phyloP scores from a whole-genome alignment of 2,797 vertebrate genomes.

The Hipposideros larvatus region DNA sequence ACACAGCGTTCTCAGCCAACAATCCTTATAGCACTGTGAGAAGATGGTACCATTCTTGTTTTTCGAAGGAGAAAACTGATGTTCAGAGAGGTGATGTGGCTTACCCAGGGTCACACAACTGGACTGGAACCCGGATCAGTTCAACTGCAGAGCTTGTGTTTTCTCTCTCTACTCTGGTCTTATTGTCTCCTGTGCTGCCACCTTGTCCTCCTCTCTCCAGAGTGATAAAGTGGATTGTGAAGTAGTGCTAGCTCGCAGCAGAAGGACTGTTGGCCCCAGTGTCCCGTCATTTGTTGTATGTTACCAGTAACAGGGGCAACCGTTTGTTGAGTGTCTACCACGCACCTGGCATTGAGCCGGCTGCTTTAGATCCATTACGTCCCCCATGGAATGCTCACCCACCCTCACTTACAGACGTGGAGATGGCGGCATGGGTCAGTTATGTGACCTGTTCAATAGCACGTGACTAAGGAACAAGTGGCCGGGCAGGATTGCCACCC shows the following conservation, averaged over 20 bases:
- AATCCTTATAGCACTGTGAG: background rate
- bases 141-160: background rate
- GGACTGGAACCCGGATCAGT: background rate
- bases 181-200: background rate
- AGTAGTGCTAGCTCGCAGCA: background rate
- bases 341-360: background rate
- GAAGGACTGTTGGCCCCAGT: fast-evolving
- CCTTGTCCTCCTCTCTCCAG: background rate
- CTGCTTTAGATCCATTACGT: background rate
- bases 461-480: background rate
- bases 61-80: background rate
- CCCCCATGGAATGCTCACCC: fast-evolving
- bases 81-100: background rate
- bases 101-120: background rate
- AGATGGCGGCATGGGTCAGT: fast-evolving
- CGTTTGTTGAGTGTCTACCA: fast-evolving
- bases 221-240: background rate
- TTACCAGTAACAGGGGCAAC: background rate
- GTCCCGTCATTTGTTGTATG: background rate
- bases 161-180: background rate
- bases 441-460: background rate
- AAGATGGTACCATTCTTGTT: background rate
- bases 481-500: background rate
- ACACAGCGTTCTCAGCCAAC: background rate
- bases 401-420: background rate